phyloP scores from a whole-genome alignment of 2,797 vertebrate genomes.

The Takifugu rubripes region DNA sequence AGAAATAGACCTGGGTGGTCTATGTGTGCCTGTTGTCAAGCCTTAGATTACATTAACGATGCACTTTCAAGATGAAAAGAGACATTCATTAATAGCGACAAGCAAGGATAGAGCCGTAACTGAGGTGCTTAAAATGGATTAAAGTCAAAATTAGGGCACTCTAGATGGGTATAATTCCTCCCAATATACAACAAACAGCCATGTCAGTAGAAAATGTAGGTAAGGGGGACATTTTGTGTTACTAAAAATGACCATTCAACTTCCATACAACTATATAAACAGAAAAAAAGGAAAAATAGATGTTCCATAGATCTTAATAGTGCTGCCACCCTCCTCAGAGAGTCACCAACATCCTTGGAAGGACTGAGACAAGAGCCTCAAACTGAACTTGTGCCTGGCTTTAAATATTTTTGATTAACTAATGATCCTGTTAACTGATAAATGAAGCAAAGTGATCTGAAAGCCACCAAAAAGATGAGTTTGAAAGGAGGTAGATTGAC shows the following conservation, averaged over 20 bases:
- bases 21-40: slow-evolving; percentile 25
- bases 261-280: slow-evolving; percentile 35
- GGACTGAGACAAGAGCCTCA: not conserved
- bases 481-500: not conserved
- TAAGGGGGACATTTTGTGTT: slow-evolving; percentile 24
- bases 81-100: slow-evolving; percentile 17
- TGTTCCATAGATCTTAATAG: not conserved
- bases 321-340: not conserved
- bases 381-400: not conserved
- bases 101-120: slow-evolving; percentile 2
- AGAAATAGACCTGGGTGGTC: slow-evolving; percentile 35
- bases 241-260: slow-evolving; percentile 45
- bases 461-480: not conserved
- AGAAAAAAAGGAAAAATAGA: slow-evolving; percentile 10
- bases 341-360: too few relatives aligned
- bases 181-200: slow-evolving; percentile 18
- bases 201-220: slow-evolving; percentile 24
- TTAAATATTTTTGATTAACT: slow-evolving; percentile 1
- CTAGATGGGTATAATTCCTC: slow-evolving; percentile 1
- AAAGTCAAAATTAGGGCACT: slow-evolving; percentile 1
- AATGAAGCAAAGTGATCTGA: not conserved
- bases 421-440: slow-evolving; percentile 1
- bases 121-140: not conserved
- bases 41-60: slow-evolving; percentile 31
- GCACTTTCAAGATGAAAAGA: slow-evolving; percentile 19